Evolutionary conservation across 1,140 invertebrate genomes (phyloP).

Genomic region (Hylyphantes graminicola): DNA sequence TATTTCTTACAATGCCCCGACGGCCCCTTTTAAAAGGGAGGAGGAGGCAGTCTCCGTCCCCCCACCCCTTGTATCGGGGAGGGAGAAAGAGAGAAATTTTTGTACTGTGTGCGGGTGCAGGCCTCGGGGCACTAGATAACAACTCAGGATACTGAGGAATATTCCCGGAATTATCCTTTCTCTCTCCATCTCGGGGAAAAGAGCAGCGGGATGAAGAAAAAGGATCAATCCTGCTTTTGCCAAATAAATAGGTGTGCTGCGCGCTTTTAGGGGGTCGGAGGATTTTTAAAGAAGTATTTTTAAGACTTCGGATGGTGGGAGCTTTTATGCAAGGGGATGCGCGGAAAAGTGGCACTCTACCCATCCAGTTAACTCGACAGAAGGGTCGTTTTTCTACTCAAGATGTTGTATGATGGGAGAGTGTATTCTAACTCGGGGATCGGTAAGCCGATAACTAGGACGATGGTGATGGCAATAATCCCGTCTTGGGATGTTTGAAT

Average conservation of each 20-base stretch:
- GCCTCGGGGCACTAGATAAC: constrained; percentile 57
- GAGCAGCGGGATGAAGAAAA: constrained; percentile 2
- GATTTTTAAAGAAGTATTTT: constrained; percentile 42
- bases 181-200: constrained; percentile 35
- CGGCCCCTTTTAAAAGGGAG: constrained; percentile 20
- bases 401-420: neutral
- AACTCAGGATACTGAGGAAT: constrained; percentile 52
- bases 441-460: constrained; percentile 37
- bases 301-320: constrained; percentile 39
- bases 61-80: neutral
- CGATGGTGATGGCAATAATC: constrained; percentile 36
- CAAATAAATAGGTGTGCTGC: constrained; percentile 52
- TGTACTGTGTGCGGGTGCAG: constrained; percentile 21
- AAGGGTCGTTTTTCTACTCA: too few species aligned
- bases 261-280: constrained; percentile 49
- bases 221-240: constrained; percentile 50
- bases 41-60: neutral
- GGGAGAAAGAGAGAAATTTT: constrained; percentile 46
- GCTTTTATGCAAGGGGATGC: neutral
- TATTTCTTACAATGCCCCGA: constrained; percentile 59
- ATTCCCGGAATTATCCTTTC: constrained; percentile 51
- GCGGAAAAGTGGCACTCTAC: neutral
- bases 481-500: neutral
- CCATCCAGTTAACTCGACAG: too few species aligned
- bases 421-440: constrained; percentile 33